Evolutionary conservation across 2,888 invertebrate species (phyloP).

Genomic region (Eupithecia pulchellata): DNA sequence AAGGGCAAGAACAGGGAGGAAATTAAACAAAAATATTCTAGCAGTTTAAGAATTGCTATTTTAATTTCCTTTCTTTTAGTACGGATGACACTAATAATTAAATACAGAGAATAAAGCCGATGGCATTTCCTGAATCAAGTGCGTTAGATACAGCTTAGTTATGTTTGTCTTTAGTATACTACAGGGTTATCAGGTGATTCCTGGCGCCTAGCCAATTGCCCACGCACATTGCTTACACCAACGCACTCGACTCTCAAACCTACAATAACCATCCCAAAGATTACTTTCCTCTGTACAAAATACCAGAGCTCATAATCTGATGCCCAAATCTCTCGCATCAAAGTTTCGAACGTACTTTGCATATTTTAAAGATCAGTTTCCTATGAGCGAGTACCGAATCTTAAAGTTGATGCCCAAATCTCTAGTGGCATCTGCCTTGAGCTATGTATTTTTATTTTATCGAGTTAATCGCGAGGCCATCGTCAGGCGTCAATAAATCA

Average conservation of each 20-base stretch:
- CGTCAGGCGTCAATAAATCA: constrained; percentile 58
- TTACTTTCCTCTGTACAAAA: constrained; percentile 46
- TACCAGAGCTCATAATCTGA: constrained; percentile 67
- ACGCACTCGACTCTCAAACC: constrained; percentile 52
- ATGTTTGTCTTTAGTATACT: constrained; percentile 78
- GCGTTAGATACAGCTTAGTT: constrained; percentile 71
- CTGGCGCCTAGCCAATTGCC: constrained; percentile 76
- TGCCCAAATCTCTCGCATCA: constrained; percentile 73
- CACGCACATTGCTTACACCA: constrained; percentile 68
- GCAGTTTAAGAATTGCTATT: not conserved
- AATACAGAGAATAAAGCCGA: not conserved
- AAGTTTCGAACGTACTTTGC: constrained; percentile 52
- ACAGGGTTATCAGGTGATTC: constrained; percentile 81
- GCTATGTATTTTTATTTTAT: constrained; percentile 74
- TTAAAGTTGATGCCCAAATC: constrained; percentile 79
- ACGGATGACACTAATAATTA: not conserved
- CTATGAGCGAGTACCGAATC: constrained; percentile 49
- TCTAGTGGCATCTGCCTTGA: constrained; percentile 73
- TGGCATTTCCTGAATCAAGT: constrained; percentile 58
- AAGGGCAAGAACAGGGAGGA: not conserved
- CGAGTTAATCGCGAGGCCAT: constrained; percentile 64
- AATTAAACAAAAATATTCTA: not conserved
- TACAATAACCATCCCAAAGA: constrained; percentile 49
- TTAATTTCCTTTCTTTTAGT: not conserved
- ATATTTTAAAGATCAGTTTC: constrained; percentile 50